A percentile compares a stretch with the other conserved stretches of the same genome.
These are phyloP conservation scores for Lochmaea crataegi DNA, from an alignment of 2,888 invertebrate species.

Conservation along the genomic window DNA sequence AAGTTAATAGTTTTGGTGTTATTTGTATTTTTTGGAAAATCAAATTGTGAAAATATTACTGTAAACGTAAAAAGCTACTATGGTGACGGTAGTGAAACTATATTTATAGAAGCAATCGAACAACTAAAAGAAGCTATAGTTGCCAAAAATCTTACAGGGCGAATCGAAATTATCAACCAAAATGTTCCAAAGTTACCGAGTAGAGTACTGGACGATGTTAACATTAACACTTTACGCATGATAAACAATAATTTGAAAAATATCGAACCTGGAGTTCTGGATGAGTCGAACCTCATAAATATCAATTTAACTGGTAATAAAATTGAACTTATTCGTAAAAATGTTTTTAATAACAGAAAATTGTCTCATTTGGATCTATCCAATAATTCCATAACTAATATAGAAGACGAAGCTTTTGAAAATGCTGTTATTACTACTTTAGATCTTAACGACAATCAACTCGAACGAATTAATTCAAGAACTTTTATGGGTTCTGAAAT, in stretches of 20 bases:
- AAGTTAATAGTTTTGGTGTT: not conserved
- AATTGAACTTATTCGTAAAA: not conserved
- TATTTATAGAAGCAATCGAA: not conserved
- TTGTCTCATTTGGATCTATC: not conserved
- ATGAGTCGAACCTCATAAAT: not conserved
- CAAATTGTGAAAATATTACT: not conserved
- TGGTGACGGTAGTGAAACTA: not conserved
- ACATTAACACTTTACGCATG: not conserved
- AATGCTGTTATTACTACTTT: not conserved
- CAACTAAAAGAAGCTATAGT: not conserved
- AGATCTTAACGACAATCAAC: not conserved
- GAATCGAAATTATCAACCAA: not conserved
- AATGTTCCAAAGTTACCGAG: not conserved
- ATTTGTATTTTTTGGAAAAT: not conserved
- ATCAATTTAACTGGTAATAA: not conserved
- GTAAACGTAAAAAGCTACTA: not conserved
- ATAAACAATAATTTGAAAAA: not conserved
- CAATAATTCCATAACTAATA: not conserved
- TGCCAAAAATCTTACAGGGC: not conserved
- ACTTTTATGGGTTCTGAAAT: not conserved
- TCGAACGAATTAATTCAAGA: not conserved
- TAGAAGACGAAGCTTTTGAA: slow-evolving; percentile 4
- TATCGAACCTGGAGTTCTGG: not conserved
- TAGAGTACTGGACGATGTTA: not conserved
- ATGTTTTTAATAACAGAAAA: not conserved